phyloP scores from a whole-genome alignment of 1,140 invertebrate genomes.

The Drosophila tsacasi region DNA sequence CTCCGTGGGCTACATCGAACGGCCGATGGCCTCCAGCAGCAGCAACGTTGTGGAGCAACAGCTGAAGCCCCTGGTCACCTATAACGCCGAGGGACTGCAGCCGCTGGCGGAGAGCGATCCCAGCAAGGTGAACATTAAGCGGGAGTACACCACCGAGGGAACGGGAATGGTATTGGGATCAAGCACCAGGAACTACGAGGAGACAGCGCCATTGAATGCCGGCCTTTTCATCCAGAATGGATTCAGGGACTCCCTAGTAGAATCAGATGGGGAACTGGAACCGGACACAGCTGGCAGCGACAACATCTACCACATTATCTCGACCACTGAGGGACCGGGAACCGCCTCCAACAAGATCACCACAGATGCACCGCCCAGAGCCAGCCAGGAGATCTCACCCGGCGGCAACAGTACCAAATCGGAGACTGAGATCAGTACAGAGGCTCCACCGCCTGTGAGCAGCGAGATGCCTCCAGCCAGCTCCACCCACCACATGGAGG shows the following conservation, averaged over 20 bases:
- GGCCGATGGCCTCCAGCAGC: constrained; percentile 20
- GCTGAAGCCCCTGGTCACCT: constrained; percentile 54
- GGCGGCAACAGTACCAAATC: constrained; percentile 1
- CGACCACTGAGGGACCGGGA: constrained; percentile 75
- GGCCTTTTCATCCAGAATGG: constrained; percentile 50
- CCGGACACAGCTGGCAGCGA: constrained; percentile 78
- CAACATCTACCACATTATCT: constrained; percentile 79
- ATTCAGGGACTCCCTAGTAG: constrained; percentile 54
- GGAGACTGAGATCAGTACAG: constrained; percentile 47
- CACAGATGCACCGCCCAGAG: not conserved
- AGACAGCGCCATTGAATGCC: constrained; percentile 1
- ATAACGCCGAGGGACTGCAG: constrained; percentile 55
- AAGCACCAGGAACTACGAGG: constrained; percentile 17
- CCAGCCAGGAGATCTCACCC: constrained; percentile 4
- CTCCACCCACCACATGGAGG: constrained; percentile 66
- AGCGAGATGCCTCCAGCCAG: constrained; percentile 41
- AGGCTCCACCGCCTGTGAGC: constrained; percentile 28
- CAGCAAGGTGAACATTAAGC: constrained; percentile 79
- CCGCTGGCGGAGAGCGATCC: constrained; percentile 65
- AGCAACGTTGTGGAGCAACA: constrained; percentile 29
- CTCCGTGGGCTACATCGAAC: constrained; percentile 64
- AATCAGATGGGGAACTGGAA: constrained; percentile 52
- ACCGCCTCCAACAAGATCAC: constrained; percentile 16
- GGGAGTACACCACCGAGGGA: constrained; percentile 78
- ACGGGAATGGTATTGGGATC: constrained; percentile 2